Evolutionary conservation across 2,888 invertebrate genomes (phyloP).

Genomic region (Yponomeuta plumbellus): DNA sequence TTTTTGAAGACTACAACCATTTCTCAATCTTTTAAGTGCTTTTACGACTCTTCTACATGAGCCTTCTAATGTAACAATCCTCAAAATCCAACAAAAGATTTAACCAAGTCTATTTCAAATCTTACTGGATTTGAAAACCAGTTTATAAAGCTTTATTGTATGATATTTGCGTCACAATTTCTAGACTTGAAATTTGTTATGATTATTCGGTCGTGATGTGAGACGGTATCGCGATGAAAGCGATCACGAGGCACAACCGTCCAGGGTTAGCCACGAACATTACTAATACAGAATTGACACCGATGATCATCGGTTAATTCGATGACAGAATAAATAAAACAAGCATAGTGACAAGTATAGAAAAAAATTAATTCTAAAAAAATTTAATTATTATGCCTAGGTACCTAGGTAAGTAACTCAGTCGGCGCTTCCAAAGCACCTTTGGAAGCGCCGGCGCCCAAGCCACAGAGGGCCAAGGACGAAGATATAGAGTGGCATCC

Average conservation of each 20-base stretch:
- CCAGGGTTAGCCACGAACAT: slow-evolving; percentile 38
- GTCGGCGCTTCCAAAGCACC: neutral
- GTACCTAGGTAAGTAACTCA: neutral
- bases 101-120: too few species aligned
- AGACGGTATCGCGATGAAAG: slow-evolving; percentile 58
- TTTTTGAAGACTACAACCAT: neutral
- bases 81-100: too few species aligned
- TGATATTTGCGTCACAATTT: slow-evolving; percentile 1
- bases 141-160: neutral
- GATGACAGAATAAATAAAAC: neutral
- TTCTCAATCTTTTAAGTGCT: neutral
- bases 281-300: slow-evolving; percentile 20
- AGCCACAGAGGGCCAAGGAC: neutral
- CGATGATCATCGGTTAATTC: neutral
- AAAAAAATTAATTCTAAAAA: neutral
- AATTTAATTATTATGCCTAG: neutral
- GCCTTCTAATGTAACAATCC: neutral
- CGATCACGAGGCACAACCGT: slow-evolving; percentile 45
- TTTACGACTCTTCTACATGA: neutral
- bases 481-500: neutral
- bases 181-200: slow-evolving; percentile 30
- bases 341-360: neutral
- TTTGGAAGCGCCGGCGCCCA: slow-evolving; percentile 11
- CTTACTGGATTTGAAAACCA: neutral
- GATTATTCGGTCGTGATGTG: slow-evolving; percentile 50